Evolutionary conservation across 2,113 vertebrate species (phyloP).

Genomic region (Oplegnathus fasciatus): DNA sequence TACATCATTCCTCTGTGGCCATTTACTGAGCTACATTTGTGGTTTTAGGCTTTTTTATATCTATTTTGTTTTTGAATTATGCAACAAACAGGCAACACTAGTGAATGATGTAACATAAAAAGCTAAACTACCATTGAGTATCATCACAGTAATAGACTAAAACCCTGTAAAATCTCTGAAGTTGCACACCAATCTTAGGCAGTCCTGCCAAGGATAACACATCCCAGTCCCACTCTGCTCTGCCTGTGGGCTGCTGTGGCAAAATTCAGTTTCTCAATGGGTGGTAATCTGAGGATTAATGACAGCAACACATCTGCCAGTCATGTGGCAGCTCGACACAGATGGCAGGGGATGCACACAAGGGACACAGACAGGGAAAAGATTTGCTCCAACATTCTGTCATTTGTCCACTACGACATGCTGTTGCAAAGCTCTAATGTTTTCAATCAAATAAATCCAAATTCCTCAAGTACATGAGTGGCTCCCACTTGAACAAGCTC

Average conservation of each 20-base stretch:
- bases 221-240: constrained; percentile 28
- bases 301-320: constrained; percentile 73
- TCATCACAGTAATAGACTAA: constrained; percentile 11
- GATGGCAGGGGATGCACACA: constrained; percentile 66
- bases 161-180: constrained; percentile 32
- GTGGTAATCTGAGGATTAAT: constrained; percentile 79
- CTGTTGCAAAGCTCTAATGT: constrained; percentile 46
- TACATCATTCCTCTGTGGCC: constrained; percentile 54
- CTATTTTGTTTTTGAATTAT: constrained; percentile 52
- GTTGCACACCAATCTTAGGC: constrained; percentile 20
- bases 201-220: constrained; percentile 42
- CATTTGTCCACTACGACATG: constrained; percentile 53
- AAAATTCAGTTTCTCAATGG: constrained; percentile 60
- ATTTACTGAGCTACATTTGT: constrained; percentile 21
- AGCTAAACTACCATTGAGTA: not conserved
- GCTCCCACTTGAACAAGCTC: constrained; percentile 3
- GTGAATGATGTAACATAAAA: constrained; percentile 49
- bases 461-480: constrained; percentile 16
- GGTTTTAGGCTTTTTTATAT: constrained; percentile 29
- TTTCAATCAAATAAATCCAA: constrained; percentile 41
- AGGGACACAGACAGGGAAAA: constrained; percentile 49
- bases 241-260: constrained; percentile 45
- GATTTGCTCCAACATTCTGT: constrained; percentile 51
- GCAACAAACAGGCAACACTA: constrained; percentile 55
- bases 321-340: constrained; percentile 70